phyloP scores from a whole-genome alignment of 2,797 vertebrate species.

The Trematomus bernacchii region DNA sequence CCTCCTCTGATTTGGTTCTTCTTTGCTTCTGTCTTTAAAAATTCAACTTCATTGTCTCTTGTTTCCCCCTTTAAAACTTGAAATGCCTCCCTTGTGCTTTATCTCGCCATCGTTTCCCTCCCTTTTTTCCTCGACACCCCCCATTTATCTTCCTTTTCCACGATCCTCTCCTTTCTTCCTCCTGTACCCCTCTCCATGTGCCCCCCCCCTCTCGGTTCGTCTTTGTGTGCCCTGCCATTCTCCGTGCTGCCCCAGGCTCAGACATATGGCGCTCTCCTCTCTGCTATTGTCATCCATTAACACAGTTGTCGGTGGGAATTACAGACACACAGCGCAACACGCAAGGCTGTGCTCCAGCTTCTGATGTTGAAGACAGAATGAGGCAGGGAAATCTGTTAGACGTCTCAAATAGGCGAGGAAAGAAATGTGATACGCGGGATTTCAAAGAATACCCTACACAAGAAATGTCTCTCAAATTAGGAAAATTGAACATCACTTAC shows the following conservation, averaged over 20 bases:
- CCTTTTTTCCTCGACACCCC: constrained; percentile 13
- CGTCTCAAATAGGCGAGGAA: constrained; percentile 39
- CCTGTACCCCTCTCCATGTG: constrained; percentile 33
- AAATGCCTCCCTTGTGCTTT: constrained; percentile 1
- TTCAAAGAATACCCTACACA: constrained; percentile 35
- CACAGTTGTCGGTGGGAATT: constrained; percentile 83
- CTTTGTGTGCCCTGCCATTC: constrained; percentile 78
- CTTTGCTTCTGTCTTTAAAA: constrained; percentile 37
- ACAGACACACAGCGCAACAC: constrained; percentile 71
- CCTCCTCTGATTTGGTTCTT: constrained; percentile 10
- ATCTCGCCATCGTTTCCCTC: not conserved
- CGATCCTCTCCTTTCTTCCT: constrained; percentile 20
- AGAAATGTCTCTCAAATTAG: constrained; percentile 23
- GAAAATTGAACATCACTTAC: not conserved
- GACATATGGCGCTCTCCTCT: constrained; percentile 80
- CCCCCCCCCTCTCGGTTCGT: constrained; percentile 41
- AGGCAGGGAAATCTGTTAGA: constrained; percentile 49
- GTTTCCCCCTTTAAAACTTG: constrained; percentile 13
- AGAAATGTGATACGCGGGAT: constrained; percentile 28
- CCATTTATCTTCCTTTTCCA: not conserved
- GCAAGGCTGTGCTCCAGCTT: constrained; percentile 54
- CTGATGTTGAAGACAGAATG: constrained; percentile 64
- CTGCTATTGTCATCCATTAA: constrained; percentile 83
- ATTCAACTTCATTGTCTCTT: constrained; percentile 10
- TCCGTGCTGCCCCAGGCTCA: constrained; percentile 76